These are phyloP conservation scores for Leptosomus discolor DNA, from an alignment of 2,113 vertebrate genomes.

Conservation along the genomic window DNA sequence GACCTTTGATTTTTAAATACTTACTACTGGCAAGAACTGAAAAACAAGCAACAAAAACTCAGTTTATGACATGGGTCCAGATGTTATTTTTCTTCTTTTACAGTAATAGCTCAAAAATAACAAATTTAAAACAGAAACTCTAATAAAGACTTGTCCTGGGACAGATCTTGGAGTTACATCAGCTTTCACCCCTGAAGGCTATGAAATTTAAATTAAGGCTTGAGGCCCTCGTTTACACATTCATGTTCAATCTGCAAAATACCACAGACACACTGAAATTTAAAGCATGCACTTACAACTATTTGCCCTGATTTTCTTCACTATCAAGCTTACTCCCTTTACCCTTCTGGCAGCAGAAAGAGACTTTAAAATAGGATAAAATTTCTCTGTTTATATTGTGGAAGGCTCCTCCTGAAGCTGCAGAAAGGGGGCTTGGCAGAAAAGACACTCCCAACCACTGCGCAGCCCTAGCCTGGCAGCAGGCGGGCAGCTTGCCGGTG, in stretches of 20 bases:
- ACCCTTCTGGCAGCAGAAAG: background rate
- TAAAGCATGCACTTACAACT: background rate
- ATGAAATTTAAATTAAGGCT: background rate
- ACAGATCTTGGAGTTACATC: background rate
- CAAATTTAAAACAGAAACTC: background rate
- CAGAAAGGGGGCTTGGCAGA: background rate
- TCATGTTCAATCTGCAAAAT: background rate
- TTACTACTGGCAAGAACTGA: background rate
- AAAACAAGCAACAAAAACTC: background rate
- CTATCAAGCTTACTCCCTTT: background rate
- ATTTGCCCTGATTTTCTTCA: background rate
- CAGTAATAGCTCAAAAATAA: background rate
- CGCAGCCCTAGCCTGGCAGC: background rate
- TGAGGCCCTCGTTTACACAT: background rate
- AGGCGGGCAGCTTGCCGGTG: background rate
- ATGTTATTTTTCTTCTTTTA: background rate
- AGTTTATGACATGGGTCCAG: background rate
- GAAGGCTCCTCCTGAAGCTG: background rate
- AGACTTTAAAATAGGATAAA: background rate
- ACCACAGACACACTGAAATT: background rate
- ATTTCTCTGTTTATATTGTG: background rate
- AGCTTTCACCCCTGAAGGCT: background rate
- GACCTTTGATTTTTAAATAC: constrained; percentile 36
- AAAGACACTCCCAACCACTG: background rate
- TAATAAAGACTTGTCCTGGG: background rate